Evolutionary conservation across 2,888 invertebrate species (phyloP).

Genomic region (Drymonia ruficornis): DNA sequence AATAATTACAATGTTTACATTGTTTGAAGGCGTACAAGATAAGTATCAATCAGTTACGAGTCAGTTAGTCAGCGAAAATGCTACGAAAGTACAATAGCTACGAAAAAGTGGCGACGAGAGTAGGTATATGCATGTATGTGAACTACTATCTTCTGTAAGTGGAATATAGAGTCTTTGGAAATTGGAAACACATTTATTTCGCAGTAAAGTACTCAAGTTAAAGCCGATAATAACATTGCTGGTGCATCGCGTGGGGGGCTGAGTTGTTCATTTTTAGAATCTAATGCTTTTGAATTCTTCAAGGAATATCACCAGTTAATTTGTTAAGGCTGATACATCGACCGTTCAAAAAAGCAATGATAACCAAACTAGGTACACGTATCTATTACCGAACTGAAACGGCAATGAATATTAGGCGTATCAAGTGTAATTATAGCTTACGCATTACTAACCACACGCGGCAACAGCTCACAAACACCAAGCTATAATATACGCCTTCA

Average conservation of each 20-base stretch:
- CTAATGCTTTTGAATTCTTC: too few relatives aligned
- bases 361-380: background rate
- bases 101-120: background rate
- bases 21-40: too few relatives aligned
- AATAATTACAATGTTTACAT: too few relatives aligned
- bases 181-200: slow-evolving; percentile 1
- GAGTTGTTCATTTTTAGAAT: too few relatives aligned
- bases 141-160: background rate
- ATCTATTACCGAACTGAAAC: background rate
- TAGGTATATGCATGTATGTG: background rate
- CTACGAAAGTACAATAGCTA: background rate
- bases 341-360: background rate
- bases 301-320: too few relatives aligned
- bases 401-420: background rate
- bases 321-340: too few relatives aligned
- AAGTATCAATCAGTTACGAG: background rate
- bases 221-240: slow-evolving; percentile 1
- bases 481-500: background rate
- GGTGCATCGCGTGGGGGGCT: background rate
- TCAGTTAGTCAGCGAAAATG: background rate
- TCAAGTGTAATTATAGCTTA: background rate
- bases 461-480: background rate
- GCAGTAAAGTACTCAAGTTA: background rate
- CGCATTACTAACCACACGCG: background rate
- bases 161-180: background rate